phyloP scores from a whole-genome alignment of 2,888 invertebrate genomes.

The Entomobrya proxima region DNA sequence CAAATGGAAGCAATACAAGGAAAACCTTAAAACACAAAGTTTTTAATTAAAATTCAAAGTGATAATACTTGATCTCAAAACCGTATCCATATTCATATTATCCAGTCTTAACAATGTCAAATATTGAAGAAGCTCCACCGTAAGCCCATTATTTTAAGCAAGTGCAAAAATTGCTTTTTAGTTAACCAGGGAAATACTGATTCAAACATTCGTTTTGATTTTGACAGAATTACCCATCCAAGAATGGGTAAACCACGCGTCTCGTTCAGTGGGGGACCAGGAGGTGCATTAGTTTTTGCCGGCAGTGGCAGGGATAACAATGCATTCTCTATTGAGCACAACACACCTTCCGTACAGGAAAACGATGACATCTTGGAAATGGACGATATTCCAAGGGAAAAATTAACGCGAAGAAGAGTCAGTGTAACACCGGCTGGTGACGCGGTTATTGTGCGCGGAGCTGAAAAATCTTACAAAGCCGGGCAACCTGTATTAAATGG shows the following conservation, averaged over 20 bases:
- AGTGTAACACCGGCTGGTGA: slow-evolving; percentile 15
- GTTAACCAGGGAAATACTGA: no score
- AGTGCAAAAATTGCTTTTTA: no score
- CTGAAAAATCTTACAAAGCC: neutral
- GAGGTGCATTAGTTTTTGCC: neutral
- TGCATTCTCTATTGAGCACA: neutral
- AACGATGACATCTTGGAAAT: neutral
- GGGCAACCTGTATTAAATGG: slow-evolving; percentile 1
- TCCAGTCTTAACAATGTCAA: no score
- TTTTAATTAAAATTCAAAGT: no score
- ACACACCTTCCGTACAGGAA: neutral
- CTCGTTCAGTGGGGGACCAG: neutral
- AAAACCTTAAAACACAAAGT: no score
- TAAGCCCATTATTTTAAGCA: no score
- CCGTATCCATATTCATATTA: no score
- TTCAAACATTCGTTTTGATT: no score
- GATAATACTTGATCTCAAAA: no score
- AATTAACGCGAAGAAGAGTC: neutral
- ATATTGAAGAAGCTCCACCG: no score
- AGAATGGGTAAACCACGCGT: neutral
- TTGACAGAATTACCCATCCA: neutral
- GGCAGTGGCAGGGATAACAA: neutral
- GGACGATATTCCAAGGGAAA: neutral
- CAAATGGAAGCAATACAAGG: no score
- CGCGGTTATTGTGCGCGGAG: slow-evolving; percentile 39